Base-by-base conservation (phyloP, 1,140 invertebrate genomes). In the Apolygus lucorum region DNA sequence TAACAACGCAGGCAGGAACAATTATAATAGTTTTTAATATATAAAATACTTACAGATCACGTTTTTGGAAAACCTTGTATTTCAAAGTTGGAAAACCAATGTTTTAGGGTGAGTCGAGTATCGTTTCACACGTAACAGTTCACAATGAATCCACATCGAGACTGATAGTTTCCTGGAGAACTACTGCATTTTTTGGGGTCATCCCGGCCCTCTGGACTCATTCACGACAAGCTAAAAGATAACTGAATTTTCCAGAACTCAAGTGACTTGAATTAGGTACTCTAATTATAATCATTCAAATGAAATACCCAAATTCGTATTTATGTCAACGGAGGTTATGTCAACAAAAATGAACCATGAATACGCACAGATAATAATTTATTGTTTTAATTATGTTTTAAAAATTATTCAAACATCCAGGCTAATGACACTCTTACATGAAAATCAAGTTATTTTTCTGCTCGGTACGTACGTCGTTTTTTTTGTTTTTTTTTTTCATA, bases 21-120 rank as follows among this genome's bases (percentile, higher is more conserved):
- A 49, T 49, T 49, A 49, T 49, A 49, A 49, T 49, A 49, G 34
- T 49, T 49, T 49, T 49, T 49, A 49, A 49, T 17, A 49, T 49
- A 11, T 17, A 49, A 49, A 49, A 49, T 49, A 49, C 34, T 49
- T 8, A 49, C 34, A 49, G 34, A 49, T 49, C 34, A 49, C 17
- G 34, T 49, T 49, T 49, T 49, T 49, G 34, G 34, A 49, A 49
- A 49, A 49, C 8, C 34, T 8, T 49, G 8, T 8, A 49, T 11
- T 49, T 49, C 17, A 17, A 49, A 49, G 17, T 49, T n/a, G n/a
- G n/a, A n/a, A n/a, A n/a, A n/a, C n/a, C n/a, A n/a, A n/a, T n/a
- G n/a, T n/a, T n/a, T n/a, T n/a, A n/a, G n/a, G n/a, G n/a, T n/a
- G n/a, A n/a, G n/a, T n/a, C n/a, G n/a, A n/a, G n/a, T n/a, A n/a